phyloP scores from a whole-genome alignment of 2,113 vertebrate species.

The Lophura nycthemera region DNA sequence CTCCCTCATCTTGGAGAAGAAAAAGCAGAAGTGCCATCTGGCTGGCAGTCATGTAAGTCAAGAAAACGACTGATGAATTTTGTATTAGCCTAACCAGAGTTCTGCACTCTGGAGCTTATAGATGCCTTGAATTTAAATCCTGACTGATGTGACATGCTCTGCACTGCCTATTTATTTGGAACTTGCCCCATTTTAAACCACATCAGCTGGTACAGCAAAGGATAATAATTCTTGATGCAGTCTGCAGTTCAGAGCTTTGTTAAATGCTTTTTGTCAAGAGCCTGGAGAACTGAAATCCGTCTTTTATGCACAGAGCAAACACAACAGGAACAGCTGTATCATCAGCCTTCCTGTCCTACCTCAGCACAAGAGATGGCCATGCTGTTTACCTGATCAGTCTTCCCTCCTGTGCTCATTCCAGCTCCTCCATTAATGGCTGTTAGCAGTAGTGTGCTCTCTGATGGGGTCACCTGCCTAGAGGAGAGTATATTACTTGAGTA shows the following conservation, averaged over 20 bases:
- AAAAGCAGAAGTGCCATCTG: neutral
- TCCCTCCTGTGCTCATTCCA: neutral
- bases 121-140: neutral
- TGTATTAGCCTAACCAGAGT: neutral
- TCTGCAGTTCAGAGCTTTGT: neutral
- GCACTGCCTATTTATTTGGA: neutral
- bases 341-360: neutral
- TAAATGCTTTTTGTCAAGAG: neutral
- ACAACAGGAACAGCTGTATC: neutral
- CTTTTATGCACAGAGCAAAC: neutral
- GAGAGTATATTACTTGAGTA: neutral
- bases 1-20: neutral
- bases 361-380: neutral
- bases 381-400: neutral
- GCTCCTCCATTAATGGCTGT: neutral
- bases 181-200: neutral
- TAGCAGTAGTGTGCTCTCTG: neutral
- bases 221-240: neutral
- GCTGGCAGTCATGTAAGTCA: neutral
- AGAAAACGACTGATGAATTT: neutral
- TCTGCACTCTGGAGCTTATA: neutral
- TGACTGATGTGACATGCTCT: neutral
- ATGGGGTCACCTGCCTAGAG: neutral
- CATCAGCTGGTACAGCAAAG: neutral
- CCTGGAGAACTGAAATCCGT: neutral